Evolutionary conservation across 1,140 invertebrate species (phyloP), one percentile per base, ranked within the genome.

Genomic region (Drosophila funebris): DNA sequence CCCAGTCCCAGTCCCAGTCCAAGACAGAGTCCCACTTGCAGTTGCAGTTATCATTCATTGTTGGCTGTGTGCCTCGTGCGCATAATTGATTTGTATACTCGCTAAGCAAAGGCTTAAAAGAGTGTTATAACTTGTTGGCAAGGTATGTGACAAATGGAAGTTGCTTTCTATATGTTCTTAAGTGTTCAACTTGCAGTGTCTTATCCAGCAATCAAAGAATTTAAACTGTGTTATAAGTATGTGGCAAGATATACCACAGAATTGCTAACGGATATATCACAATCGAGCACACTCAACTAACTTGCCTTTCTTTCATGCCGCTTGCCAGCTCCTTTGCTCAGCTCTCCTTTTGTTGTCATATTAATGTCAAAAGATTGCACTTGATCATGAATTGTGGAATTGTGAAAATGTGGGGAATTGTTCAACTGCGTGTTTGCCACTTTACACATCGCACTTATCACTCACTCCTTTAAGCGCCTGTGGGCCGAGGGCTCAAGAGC

Each of bases 301-400:
- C 20, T 53, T 68, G 72, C 16, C 13, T 14, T 9, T 44, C 9
- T 16, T 22, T 33, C 27, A 31, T 53, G 54, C 50, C 27, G n/a
- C 14, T 16, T 41, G 54, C 20, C 11, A 27, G 31, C 44, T 52
- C 29, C 60, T 63, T 70, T 68, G 67, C 52, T 64, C 36, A 57
- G 39, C 73, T 66, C 73, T 66, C 46, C 73, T 81, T 76, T 60
- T 73, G 75, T 83, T 85, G 83, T 88, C 83, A 88, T 88, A 88
- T 88, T 88, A 88, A 88, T 88, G 83, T 88, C 83, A 88, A 79
- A 83, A 87, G 76, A 88, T 88, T 88, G 76, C 83, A 88, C 83
- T 88, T 88, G 83, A 88, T 88, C 83, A 88, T 88, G 83, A 88
- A 87, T 88, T 87, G 76, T 75, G 56, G 83, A 88, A 87, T 88